phyloP scores from a whole-genome alignment of 2,797 vertebrate species.

The Margarornis squamiger region DNA sequence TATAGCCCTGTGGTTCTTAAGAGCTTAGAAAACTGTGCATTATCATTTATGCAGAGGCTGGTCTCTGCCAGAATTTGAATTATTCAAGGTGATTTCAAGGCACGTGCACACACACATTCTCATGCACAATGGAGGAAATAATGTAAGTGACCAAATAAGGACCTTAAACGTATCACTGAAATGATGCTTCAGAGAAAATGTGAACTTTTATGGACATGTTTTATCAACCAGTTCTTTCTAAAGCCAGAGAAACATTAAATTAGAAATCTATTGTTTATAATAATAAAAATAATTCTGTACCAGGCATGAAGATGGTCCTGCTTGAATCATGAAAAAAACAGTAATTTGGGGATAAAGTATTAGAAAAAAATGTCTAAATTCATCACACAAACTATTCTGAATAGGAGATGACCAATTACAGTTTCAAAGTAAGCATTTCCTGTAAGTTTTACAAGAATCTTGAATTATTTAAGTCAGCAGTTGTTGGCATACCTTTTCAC shows the following conservation, averaged over 20 bases:
- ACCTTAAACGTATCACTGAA: background rate
- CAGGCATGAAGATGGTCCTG: background rate
- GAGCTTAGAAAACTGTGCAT: conserved; percentile 12
- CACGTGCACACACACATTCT: background rate
- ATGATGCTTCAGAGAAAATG: background rate
- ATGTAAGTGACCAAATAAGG: background rate
- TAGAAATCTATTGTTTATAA: background rate
- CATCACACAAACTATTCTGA: background rate
- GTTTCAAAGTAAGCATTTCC: background rate
- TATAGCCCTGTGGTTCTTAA: background rate
- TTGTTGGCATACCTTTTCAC: background rate
- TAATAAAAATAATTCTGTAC: background rate
- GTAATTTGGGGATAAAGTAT: background rate
- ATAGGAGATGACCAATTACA: background rate
- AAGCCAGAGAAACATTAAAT: background rate
- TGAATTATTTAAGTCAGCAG: background rate
- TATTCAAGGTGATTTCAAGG: conserved; percentile 44
- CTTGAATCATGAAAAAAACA: background rate
- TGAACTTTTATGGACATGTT: background rate
- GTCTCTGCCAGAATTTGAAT: background rate
- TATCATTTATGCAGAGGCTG: background rate
- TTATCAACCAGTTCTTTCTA: background rate
- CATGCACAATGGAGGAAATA: background rate
- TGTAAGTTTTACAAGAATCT: background rate
- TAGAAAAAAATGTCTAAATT: background rate